phyloP scores from a whole-genome alignment of 2,888 invertebrate genomes.

The Ceraclea dissimilis region DNA sequence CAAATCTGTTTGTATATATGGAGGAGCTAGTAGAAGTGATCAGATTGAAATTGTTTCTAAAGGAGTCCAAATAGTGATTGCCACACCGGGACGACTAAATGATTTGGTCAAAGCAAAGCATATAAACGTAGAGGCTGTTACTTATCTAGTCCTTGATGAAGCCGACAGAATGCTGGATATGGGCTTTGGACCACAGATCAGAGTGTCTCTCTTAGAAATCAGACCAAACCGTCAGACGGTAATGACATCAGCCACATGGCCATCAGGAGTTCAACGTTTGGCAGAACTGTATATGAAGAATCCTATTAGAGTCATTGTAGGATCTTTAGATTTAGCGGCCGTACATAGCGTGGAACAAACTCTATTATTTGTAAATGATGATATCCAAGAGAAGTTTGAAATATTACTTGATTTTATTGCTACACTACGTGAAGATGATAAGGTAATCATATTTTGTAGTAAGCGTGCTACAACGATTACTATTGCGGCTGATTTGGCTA shows the following conservation, averaged over 20 bases:
- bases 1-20: slow-evolving; percentile 84
- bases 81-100: slow-evolving; percentile 89
- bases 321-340: slow-evolving; percentile 80
- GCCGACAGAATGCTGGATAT: slow-evolving; percentile 83
- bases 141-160: slow-evolving; percentile 89
- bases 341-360: slow-evolving; percentile 81
- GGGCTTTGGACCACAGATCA: slow-evolving; percentile 85
- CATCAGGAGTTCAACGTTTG: slow-evolving; percentile 73
- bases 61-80: slow-evolving; percentile 93
- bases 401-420: slow-evolving; percentile 61
- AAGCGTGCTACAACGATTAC: slow-evolving; percentile 79
- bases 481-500: slow-evolving; percentile 68
- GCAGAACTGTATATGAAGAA: slow-evolving; percentile 83
- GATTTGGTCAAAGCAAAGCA: slow-evolving; percentile 71
- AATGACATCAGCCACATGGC: slow-evolving; percentile 98
- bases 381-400: slow-evolving; percentile 50
- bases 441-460: slow-evolving; percentile 86
- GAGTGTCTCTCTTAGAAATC: slow-evolving; percentile 70
- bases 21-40: slow-evolving; percentile 73
- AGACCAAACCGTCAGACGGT: slow-evolving; percentile 89
- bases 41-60: slow-evolving; percentile 66
- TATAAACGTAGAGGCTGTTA: slow-evolving; percentile 70
- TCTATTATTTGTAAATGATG: slow-evolving; percentile 65
- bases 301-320: slow-evolving; percentile 86
- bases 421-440: slow-evolving; percentile 66